Conservation (phyloP, 1,140 invertebrate genomes). For the Daktulosphaira vitifoliae region DNA sequence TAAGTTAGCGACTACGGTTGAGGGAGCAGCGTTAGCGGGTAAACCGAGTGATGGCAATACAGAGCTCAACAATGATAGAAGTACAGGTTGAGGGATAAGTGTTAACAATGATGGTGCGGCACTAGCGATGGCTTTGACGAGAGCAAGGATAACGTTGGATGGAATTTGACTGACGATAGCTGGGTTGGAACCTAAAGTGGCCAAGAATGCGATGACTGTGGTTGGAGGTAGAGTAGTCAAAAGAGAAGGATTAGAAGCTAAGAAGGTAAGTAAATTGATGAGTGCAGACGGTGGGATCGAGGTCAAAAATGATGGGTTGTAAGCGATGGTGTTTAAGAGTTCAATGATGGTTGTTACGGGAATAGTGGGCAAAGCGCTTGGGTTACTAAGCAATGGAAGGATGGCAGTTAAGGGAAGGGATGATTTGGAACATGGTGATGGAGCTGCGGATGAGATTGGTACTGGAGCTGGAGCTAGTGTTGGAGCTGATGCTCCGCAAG, state of each 20-base stretch:
- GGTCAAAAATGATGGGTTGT: neutral
- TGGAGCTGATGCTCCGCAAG: neutral
- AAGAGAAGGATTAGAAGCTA: neutral
- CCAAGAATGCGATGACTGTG: neutral
- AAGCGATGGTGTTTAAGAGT: too few relatives aligned
- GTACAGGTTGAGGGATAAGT: neutral
- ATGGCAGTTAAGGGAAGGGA: too few relatives aligned
- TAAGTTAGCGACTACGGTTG: too few relatives aligned
- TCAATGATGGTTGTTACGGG: too few relatives aligned
- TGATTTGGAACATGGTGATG: too few relatives aligned
- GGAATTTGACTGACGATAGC: neutral
- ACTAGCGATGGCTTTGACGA: neutral
- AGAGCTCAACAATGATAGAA: too few relatives aligned
- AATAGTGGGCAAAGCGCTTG: too few relatives aligned
- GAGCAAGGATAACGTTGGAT: neutral
- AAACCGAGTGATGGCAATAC: neutral
- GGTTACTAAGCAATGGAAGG: too few relatives aligned
- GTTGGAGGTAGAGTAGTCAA: neutral
- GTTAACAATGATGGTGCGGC: neutral
- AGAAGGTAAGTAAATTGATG: neutral
- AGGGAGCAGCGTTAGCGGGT: neutral
- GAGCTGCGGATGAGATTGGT: neutral
- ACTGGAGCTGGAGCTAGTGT: neutral
- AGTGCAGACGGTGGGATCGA: neutral
- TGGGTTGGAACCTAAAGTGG: neutral